phyloP scores from a whole-genome alignment of 2,888 invertebrate species.

The Prosapia bicincta region DNA sequence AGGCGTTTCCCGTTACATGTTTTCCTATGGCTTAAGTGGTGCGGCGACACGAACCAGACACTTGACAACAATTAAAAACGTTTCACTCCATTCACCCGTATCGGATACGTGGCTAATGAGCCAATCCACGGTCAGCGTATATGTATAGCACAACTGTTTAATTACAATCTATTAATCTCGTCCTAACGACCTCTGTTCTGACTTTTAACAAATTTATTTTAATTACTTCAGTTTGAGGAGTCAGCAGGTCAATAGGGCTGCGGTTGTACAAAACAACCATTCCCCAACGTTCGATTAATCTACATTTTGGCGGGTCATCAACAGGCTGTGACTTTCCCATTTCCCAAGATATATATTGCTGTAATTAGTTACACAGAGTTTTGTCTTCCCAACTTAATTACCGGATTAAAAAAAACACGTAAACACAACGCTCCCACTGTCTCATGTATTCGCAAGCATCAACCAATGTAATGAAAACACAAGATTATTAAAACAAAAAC shows the following conservation, averaged over 20 bases:
- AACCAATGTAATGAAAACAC: no score
- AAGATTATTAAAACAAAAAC: no score
- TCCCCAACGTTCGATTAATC: neutral
- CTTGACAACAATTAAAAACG: neutral
- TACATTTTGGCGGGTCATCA: neutral
- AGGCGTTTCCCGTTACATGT: no score
- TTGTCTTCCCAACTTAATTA: no score
- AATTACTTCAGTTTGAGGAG: neutral
- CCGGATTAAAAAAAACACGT: no score
- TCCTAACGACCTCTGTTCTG: neutral
- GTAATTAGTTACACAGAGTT: no score
- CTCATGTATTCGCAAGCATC: no score
- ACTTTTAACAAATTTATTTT: neutral
- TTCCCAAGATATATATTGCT: no score
- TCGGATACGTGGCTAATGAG: neutral
- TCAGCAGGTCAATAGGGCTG: neutral
- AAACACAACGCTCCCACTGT: no score
- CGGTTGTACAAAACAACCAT: neutral
- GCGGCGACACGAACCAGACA: no score
- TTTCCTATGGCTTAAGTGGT: no score
- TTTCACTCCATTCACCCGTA: neutral
- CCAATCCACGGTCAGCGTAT: neutral
- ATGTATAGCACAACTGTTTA: neutral
- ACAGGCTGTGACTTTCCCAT: no score
- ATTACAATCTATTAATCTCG: neutral